Evolutionary conservation across 2,888 invertebrate genomes (phyloP).

Genomic region (Hoplodrina blanda): DNA sequence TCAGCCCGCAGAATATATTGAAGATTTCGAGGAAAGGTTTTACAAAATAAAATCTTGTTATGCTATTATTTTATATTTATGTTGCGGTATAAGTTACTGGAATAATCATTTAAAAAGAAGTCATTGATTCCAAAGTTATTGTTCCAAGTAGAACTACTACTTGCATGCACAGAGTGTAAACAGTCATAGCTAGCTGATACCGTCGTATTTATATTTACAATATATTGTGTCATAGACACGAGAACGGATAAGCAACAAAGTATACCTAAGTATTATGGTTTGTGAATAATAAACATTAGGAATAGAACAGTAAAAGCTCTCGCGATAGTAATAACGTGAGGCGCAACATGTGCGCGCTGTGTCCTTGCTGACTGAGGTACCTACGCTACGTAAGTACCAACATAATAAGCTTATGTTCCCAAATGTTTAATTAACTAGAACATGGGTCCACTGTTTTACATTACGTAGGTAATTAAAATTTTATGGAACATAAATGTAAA

Average conservation of each 20-base stretch:
- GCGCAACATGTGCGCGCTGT: not conserved
- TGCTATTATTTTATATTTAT: not conserved
- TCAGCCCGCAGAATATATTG: not conserved
- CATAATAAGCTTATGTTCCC: slow-evolving; percentile 22
- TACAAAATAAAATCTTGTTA: not conserved
- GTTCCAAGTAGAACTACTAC: not conserved
- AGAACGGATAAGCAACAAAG: not conserved
- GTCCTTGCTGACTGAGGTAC: not conserved
- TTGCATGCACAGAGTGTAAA: not conserved
- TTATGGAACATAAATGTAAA: slow-evolving; percentile 19
- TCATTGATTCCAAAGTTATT: not conserved
- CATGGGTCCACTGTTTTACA: slow-evolving; percentile 31
- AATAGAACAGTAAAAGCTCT: not conserved
- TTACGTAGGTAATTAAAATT: slow-evolving; percentile 29
- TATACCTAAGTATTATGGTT: not conserved
- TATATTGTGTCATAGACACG: not conserved
- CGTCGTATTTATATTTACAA: not conserved
- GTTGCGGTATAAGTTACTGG: not conserved
- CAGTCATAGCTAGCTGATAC: not conserved
- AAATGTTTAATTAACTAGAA: slow-evolving; percentile 45
- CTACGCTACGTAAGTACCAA: not conserved
- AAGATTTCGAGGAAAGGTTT: not conserved
- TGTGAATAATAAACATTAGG: not conserved
- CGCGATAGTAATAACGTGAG: not conserved
- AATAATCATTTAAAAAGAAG: too few species aligned